A percentile compares a stretch with the other conserved stretches of the same genome.
Evolutionary conservation across 2,888 invertebrate genomes (phyloP).

Genomic region (Drepanosiphum platanoidis): DNA sequence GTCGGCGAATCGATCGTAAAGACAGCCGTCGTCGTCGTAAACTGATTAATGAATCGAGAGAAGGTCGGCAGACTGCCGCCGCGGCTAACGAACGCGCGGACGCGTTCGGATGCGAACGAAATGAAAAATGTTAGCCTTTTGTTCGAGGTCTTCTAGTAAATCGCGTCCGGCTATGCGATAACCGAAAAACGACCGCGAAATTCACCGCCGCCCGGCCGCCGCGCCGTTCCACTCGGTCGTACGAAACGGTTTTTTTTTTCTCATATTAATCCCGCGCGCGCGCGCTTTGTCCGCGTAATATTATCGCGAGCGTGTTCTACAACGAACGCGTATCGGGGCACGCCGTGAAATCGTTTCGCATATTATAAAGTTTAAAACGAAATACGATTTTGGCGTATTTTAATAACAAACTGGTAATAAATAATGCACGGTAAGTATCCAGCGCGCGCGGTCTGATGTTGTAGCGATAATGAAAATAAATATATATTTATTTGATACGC

Average conservation of each 20-base stretch:
- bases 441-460: background rate
- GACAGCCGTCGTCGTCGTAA: background rate
- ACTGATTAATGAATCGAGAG: constrained; percentile 7
- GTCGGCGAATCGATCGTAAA: constrained; percentile 1
- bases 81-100: background rate
- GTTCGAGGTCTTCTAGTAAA: constrained; percentile 11
- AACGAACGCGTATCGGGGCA: too few species aligned
- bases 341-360: background rate
- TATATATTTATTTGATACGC: background rate
- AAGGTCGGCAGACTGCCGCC: background rate
- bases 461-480: background rate
- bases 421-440: background rate
- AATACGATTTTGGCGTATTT: background rate
- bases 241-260: too few species aligned
- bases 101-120: background rate
- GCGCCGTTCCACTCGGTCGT: too few species aligned
- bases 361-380: background rate
- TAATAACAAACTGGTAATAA: background rate
- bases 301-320: background rate
- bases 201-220: too few species aligned
- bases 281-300: background rate
- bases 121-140: constrained; percentile 10
- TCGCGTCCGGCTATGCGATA: too few species aligned
- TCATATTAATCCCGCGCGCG: background rate
- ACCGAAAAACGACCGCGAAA: too few species aligned